Evolutionary conservation across 2,888 invertebrate species (phyloP).

Genomic region (Nomada flava): DNA sequence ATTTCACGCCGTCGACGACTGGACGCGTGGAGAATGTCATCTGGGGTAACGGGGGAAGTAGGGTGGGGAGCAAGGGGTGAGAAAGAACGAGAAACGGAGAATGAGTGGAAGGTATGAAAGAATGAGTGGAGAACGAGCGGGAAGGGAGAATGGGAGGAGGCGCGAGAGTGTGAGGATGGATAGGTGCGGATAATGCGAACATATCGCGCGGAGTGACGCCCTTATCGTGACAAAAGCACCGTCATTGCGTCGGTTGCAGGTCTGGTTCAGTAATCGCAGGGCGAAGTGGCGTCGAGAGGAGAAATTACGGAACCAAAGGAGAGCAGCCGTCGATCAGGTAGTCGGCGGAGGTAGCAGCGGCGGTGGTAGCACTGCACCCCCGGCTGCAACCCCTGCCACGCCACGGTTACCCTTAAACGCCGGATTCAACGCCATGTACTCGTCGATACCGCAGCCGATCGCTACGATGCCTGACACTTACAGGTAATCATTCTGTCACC

Average conservation of each 20-base stretch:
- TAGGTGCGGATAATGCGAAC: constrained; percentile 69
- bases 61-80: constrained; percentile 7
- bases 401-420: constrained; percentile 91
- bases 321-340: constrained; percentile 87
- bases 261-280: constrained; percentile 99
- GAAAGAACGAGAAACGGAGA: neutral
- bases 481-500: constrained; percentile 86
- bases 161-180: constrained; percentile 56
- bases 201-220: constrained; percentile 65
- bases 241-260: constrained; percentile 87
- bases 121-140: neutral
- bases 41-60: constrained; percentile 30
- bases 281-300: constrained; percentile 99
- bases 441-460: constrained; percentile 97
- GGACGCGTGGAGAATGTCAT: constrained; percentile 29
- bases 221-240: constrained; percentile 71
- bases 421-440: constrained; percentile 97
- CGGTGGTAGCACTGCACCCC: constrained; percentile 85
- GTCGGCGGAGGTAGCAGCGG: constrained; percentile 80
- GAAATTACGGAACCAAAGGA: constrained; percentile 96
- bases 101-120: neutral
- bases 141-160: neutral
- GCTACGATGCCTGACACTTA: constrained; percentile 96
- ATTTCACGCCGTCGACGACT: constrained; percentile 57
- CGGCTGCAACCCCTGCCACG: constrained; percentile 86